These are phyloP conservation scores for Podarcis siculus DNA, from an alignment of 2,797 vertebrate species.

Conservation along the genomic window DNA sequence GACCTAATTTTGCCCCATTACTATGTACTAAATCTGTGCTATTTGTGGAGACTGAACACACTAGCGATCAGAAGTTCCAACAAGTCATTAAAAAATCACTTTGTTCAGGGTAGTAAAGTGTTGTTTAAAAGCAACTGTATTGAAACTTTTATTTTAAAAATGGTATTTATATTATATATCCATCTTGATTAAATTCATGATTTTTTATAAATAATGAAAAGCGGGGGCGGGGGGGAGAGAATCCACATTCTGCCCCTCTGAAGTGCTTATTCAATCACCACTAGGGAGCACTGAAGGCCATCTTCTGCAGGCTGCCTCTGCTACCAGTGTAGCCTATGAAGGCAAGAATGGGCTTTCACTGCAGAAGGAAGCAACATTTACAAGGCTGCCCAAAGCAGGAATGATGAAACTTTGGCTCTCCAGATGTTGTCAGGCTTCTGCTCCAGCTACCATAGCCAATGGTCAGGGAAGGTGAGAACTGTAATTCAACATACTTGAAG, in stretches of 20 bases:
- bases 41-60: slow-evolving; percentile 1
- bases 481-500: too few relatives aligned
- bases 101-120: not conserved
- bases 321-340: not conserved
- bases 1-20: slow-evolving; percentile 46
- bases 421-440: too few relatives aligned
- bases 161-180: not conserved
- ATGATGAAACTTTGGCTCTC: too few relatives aligned
- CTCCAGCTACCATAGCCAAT: too few relatives aligned
- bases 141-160: not conserved
- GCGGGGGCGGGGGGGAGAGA: not conserved
- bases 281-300: not conserved
- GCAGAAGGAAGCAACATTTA: not conserved
- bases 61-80: slow-evolving; percentile 18
- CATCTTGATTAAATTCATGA: not conserved
- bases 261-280: not conserved
- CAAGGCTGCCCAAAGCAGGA: not conserved
- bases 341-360: not conserved
- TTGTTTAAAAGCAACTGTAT: not conserved
- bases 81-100: slow-evolving; percentile 30
- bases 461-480: too few relatives aligned
- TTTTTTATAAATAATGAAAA: not conserved
- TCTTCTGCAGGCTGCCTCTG: not conserved
- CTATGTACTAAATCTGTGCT: slow-evolving; percentile 37
- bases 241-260: too few relatives aligned